Conservation (phyloP, 1,140 invertebrate genomes). For the Wiebesia pumilae region DNA sequence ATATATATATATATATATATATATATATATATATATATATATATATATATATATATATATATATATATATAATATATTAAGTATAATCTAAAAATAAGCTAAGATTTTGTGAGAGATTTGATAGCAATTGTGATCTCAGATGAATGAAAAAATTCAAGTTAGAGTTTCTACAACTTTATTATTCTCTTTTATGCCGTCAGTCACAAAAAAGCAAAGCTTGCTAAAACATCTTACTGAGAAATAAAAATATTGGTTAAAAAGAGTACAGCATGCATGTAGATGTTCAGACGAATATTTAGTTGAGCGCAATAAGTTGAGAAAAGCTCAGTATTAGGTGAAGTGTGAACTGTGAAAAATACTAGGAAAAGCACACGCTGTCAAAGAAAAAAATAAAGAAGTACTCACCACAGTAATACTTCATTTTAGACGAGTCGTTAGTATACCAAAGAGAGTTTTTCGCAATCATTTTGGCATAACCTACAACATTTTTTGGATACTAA, state of each 20-base stretch:
- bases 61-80: too few relatives aligned
- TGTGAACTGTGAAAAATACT: background rate
- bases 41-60: too few relatives aligned
- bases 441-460: background rate
- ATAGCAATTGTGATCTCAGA: background rate
- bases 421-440: background rate
- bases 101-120: background rate
- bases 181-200: slow-evolving; percentile 1
- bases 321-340: background rate
- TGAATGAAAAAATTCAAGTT: background rate
- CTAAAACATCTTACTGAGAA: background rate
- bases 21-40: too few relatives aligned
- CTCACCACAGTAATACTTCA: background rate
- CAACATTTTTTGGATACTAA: background rate
- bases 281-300: background rate
- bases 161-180: slow-evolving; percentile 2
- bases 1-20: too few relatives aligned
- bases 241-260: background rate
- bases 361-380: background rate
- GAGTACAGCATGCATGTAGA: background rate
- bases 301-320: background rate
- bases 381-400: background rate
- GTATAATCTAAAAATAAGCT: too few relatives aligned
- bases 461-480: background rate
- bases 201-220: background rate